These are phyloP conservation scores for Caenorhabditis sp. DNA, from an alignment of 2,888 invertebrate genomes.

Conservation along the genomic window DNA sequence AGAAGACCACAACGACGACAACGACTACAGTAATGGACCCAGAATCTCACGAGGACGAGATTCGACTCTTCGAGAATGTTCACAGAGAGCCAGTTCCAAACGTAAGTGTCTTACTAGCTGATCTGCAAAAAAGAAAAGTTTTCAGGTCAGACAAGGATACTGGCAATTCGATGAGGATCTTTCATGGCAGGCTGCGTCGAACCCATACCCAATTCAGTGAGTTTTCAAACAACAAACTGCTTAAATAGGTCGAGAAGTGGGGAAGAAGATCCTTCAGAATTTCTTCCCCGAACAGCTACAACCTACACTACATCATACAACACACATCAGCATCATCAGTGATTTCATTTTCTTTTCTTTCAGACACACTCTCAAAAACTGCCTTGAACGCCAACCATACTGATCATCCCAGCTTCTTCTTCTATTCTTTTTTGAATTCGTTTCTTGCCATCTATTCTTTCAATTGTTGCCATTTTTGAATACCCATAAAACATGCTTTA, in stretches of 20 bases:
- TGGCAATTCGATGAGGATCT: slow-evolving; percentile 83
- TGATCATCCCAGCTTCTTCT: slow-evolving; percentile 46
- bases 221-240: slow-evolving; percentile 43
- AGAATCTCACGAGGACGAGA: slow-evolving; percentile 77
- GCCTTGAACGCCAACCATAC: slow-evolving; percentile 80
- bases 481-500: slow-evolving; percentile 5
- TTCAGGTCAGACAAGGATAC: slow-evolving; percentile 77
- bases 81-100: slow-evolving; percentile 63
- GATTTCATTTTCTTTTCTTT: slow-evolving; percentile 48
- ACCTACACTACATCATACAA: slow-evolving; percentile 41
- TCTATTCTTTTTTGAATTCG: not conserved
- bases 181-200: slow-evolving; percentile 83
- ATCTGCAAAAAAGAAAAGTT: not conserved
- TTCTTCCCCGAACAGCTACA: slow-evolving; percentile 13
- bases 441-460: slow-evolving; percentile 35
- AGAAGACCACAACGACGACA: slow-evolving; percentile 77
- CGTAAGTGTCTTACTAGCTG: slow-evolving; percentile 35
- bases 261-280: not conserved
- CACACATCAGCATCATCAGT: slow-evolving; percentile 31
- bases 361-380: slow-evolving; percentile 80
- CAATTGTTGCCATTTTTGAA: slow-evolving; percentile 22
- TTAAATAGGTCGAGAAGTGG: not conserved
- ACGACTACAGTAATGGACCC: slow-evolving; percentile 70
- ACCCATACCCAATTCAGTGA: slow-evolving; percentile 83
- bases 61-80: slow-evolving; percentile 72